Base-by-base conservation (phyloP, 2,113 vertebrate genomes). In the Mesembrinibis cayennensis region DNA sequence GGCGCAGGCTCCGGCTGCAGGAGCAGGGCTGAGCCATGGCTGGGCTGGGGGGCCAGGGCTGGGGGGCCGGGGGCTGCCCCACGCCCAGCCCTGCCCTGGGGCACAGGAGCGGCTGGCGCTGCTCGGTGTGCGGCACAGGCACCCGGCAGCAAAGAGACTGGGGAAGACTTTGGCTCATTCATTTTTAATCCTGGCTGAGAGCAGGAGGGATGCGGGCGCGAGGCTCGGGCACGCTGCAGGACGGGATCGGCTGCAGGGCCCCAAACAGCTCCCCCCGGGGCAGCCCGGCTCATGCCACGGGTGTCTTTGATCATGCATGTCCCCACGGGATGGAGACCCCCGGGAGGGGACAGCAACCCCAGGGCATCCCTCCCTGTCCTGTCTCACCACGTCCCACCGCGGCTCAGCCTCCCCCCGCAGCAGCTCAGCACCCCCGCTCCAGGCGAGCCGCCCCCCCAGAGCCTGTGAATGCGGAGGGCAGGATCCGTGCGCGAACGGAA, bases 201-300 rank as follows among this genome's bases (percentile, higher is more conserved):
- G 36, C 20, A 11, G 58, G 30, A 7, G 22, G 26, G 62, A 7
- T 5, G 66, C 5, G 3, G 49, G 49, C 3, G 1, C 1, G 8
- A 76, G 15, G 53, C 25, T 69, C 3, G 2, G 71, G 32, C 20
- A 32, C 4, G 2, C 14, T 13, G 56, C 25, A 17, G 65, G 34
- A 56, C 2, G 4, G 42, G 38, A 36, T 7, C 2, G 2, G 23
- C 58, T 22, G 3, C 0, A 4, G 22, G 36, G 11, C 29, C 13
- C 13, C 49, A 23, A 12, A 30, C 6, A 49, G 40, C 8, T 15
- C 36, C 49, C 40, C 26, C 15, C 11, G 49, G 3, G 32, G n/a
- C 63, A 67, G 49, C 53, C 38, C 22, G 5, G 20, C 23, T 58
- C 36, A 36, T 7, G 38, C 27, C 79, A 4, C 0, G 3, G 7